A percentile compares a stretch with the other conserved stretches of the same genome.
Evolutionary conservation across 2,888 invertebrate species (phyloP).

Genomic region (Dysmachus trigonus): DNA sequence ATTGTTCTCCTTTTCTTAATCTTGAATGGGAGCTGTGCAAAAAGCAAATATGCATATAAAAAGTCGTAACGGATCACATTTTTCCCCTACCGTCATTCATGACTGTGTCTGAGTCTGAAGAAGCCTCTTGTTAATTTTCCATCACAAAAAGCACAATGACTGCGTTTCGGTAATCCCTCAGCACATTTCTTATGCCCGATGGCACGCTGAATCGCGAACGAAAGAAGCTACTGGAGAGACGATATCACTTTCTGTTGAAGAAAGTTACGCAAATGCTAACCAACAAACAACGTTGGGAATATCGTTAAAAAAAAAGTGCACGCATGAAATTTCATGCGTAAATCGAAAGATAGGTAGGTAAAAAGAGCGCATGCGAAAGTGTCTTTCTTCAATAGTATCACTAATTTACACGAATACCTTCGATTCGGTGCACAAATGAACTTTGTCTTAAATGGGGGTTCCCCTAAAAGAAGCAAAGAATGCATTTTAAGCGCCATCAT

Average conservation of each 20-base stretch:
- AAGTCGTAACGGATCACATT: background rate
- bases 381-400: background rate
- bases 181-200: background rate
- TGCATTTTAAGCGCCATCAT: background rate
- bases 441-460: background rate
- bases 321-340: background rate
- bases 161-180: background rate
- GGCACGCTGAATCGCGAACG: background rate
- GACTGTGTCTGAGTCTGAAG: background rate
- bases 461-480: background rate
- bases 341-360: background rate
- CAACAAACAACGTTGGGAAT: background rate
- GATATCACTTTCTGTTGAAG: background rate
- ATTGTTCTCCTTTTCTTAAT: background rate
- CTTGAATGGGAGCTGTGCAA: background rate
- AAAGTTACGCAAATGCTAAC: background rate
- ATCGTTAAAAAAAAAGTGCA: background rate
- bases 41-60: background rate
- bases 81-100: background rate
- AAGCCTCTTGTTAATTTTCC: background rate
- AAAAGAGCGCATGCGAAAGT: background rate
- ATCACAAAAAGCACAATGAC: background rate
- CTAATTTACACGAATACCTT: background rate
- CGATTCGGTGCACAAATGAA: background rate
- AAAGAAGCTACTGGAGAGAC: background rate